Conservation (phyloP, 2,888 invertebrate species). For the Chouioia cunea region DNA sequence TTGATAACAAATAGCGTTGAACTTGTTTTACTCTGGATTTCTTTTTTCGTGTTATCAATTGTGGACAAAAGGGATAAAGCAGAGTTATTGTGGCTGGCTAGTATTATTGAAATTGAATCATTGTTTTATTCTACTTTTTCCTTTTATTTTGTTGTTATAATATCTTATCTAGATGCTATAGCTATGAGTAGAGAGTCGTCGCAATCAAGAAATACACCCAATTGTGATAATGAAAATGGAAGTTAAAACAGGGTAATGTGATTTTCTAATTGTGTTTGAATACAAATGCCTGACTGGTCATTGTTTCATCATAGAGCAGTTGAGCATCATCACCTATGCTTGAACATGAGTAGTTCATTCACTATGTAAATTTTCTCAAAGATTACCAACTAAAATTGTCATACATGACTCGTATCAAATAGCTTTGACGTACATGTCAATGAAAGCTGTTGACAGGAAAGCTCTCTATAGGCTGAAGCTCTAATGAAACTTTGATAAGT, state of each 20-base stretch:
- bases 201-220: slow-evolving; percentile 16
- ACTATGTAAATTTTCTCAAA: slow-evolving; percentile 12
- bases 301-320: slow-evolving; percentile 4
- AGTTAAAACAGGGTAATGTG: slow-evolving; percentile 3
- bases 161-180: slow-evolving; percentile 37
- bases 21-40: too few relatives aligned
- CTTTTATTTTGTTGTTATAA: slow-evolving; percentile 9
- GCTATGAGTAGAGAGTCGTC: slow-evolving; percentile 11
- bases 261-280: neutral
- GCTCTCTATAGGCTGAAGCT: slow-evolving; percentile 21
- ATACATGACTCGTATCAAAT: slow-evolving; percentile 38
- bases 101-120: slow-evolving; percentile 10
- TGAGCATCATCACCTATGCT: slow-evolving; percentile 16
- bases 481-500: slow-evolving; percentile 31
- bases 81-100: too few relatives aligned
- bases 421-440: slow-evolving; percentile 32
- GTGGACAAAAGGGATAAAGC: too few relatives aligned
- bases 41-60: too few relatives aligned
- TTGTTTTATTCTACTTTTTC: slow-evolving; percentile 8
- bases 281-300: neutral
- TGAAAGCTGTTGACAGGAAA: slow-evolving; percentile 33
- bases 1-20: too few relatives aligned
- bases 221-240: neutral
- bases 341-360: slow-evolving; percentile 18
- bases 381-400: slow-evolving; percentile 20